A percentile compares a stretch with the other conserved stretches of the same genome.
phyloP scores from a whole-genome alignment of 2,113 vertebrate genomes.

The Sigmodon hispidus region DNA sequence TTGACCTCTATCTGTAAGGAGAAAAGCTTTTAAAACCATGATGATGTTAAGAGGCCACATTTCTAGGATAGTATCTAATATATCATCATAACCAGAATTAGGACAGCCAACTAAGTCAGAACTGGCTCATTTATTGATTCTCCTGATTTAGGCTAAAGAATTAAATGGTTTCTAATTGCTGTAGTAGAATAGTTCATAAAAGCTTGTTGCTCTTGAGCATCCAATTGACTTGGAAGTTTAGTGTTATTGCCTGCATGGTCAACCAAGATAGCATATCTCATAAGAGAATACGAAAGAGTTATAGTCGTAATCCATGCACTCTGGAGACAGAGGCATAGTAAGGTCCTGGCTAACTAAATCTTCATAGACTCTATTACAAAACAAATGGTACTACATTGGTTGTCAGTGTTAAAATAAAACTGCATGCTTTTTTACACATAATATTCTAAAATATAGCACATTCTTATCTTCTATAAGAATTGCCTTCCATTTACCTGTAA shows the following conservation, averaged over 20 bases:
- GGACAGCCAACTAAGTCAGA: constrained; percentile 37
- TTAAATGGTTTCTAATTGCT: constrained; percentile 67
- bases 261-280: not conserved
- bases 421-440: not conserved
- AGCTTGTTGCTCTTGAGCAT: constrained; percentile 44
- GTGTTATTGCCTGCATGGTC: not conserved
- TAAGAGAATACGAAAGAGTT: not conserved
- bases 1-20: constrained; percentile 70
- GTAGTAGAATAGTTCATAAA: constrained; percentile 71
- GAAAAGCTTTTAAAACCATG: constrained; percentile 74
- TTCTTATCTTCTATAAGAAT: constrained; percentile 4
- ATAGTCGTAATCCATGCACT: not conserved
- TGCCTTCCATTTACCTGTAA: constrained; percentile 69
- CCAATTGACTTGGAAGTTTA: not conserved
- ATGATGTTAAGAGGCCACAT: constrained; percentile 45
- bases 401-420: not conserved
- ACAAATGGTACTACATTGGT: not conserved
- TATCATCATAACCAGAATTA: constrained; percentile 46
- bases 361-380: not conserved
- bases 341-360: not conserved
- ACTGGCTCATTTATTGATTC: constrained; percentile 70
- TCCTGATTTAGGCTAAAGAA: constrained; percentile 64
- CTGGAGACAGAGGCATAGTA: not conserved
- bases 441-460: constrained; percentile 30
- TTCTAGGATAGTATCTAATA: constrained; percentile 52